Evolutionary conservation across 2,888 invertebrate species (phyloP).

Genomic region (Noctuana brunneofusca): DNA sequence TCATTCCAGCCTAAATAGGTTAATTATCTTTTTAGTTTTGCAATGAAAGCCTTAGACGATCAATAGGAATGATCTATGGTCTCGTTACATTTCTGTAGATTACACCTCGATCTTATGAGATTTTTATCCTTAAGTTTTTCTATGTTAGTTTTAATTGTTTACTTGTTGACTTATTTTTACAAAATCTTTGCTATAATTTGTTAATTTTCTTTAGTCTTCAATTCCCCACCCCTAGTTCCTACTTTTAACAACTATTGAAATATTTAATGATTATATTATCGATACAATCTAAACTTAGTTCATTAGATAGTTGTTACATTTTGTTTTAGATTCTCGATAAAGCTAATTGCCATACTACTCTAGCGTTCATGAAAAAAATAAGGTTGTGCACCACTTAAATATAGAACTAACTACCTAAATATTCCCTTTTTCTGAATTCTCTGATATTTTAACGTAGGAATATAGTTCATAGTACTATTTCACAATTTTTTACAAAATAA

Average conservation of each 20-base stretch:
- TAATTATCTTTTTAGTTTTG: constrained; percentile 63
- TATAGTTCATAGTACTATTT: constrained; percentile 71
- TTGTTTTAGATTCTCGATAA: constrained; percentile 66
- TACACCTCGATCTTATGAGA: constrained; percentile 53
- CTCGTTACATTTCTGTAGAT: constrained; percentile 52
- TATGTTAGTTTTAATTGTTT: constrained; percentile 40
- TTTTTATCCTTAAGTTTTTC: constrained; percentile 42
- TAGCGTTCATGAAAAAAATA: constrained; percentile 81
- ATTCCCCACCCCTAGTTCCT: constrained; percentile 71
- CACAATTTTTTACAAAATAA: too few relatives aligned
- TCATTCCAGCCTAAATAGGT: constrained; percentile 78
- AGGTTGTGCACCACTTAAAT: constrained; percentile 82
- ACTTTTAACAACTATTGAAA: constrained; percentile 59
- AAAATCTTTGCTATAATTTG: constrained; percentile 37
- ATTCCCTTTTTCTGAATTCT: constrained; percentile 82
- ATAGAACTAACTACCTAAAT: constrained; percentile 76
- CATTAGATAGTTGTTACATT: constrained; percentile 58
- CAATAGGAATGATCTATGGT: constrained; percentile 44
- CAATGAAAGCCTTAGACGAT: constrained; percentile 63
- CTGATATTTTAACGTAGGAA: constrained; percentile 80
- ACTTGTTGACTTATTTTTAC: constrained; percentile 29
- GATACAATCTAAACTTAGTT: constrained; percentile 63
- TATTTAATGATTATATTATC: constrained; percentile 51
- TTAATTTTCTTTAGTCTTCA: constrained; percentile 45
- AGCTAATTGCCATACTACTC: constrained; percentile 76